These are phyloP conservation scores for Bibio marci DNA, from an alignment of 2,888 invertebrate genomes.

Conservation along the genomic window DNA sequence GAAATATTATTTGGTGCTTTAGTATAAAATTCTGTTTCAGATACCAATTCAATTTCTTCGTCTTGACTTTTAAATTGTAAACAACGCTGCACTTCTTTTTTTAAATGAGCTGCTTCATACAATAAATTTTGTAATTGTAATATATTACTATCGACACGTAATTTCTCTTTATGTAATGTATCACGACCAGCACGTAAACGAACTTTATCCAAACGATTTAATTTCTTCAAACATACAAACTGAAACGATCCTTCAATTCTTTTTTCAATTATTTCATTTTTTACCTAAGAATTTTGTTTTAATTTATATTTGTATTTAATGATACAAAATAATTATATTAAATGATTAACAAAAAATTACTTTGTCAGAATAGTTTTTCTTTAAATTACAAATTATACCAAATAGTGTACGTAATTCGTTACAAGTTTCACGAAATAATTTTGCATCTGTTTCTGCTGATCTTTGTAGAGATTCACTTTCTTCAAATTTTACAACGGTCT, in stretches of 20 bases:
- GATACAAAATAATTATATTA: not conserved
- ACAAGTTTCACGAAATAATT: conserved; percentile 49
- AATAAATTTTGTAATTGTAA: conserved; percentile 81
- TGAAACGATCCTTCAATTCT: conserved; percentile 56
- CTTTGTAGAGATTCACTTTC: conserved; percentile 52
- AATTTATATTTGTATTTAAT: conserved; percentile 4
- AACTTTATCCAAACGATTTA: conserved; percentile 81
- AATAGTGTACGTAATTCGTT: conserved; percentile 50
- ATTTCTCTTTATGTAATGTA: conserved; percentile 63
- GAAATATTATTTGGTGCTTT: conserved; percentile 57
- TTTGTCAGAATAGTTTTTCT: conserved; percentile 37
- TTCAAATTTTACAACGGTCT: conserved; percentile 55
- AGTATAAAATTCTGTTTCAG: conserved; percentile 65
- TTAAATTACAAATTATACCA: conserved; percentile 48
- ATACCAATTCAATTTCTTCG: conserved; percentile 77
- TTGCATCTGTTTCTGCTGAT: conserved; percentile 48
- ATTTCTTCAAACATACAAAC: conserved; percentile 70
- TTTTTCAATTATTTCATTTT: conserved; percentile 45
- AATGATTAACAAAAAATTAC: conserved; percentile 22
- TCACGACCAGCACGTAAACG: conserved; percentile 70
- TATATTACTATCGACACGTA: conserved; percentile 77
- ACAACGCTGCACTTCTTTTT: conserved; percentile 89
- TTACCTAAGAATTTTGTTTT: conserved; percentile 29
- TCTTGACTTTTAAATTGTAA: conserved; percentile 90
- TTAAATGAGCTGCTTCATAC: conserved; percentile 85